phyloP scores from a whole-genome alignment of 2,888 invertebrate genomes.

The Neoascia interrupta region DNA sequence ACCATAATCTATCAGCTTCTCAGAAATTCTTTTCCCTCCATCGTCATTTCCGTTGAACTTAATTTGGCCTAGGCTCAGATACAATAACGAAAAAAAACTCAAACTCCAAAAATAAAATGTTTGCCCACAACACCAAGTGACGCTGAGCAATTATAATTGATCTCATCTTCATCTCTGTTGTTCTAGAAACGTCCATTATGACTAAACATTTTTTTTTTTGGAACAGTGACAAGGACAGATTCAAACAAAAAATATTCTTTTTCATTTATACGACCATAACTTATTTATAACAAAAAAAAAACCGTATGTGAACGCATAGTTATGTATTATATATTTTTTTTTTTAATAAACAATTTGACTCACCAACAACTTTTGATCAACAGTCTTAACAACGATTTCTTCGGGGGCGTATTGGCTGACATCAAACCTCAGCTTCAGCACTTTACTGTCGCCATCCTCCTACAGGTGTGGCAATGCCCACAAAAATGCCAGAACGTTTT shows the following conservation, averaged over 20 bases:
- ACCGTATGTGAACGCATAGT: no score
- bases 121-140: slow-evolving; percentile 7
- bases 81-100: background rate
- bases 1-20: no score
- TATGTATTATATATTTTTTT: no score
- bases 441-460: slow-evolving; percentile 96
- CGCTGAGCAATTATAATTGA: slow-evolving; percentile 31
- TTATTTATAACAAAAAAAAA: slow-evolving; percentile 10
- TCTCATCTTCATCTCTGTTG: slow-evolving; percentile 11
- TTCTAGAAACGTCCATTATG: slow-evolving; percentile 39
- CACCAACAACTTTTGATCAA: slow-evolving; percentile 97
- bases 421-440: slow-evolving; percentile 96
- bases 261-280: slow-evolving; percentile 36
- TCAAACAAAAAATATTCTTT: background rate
- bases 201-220: slow-evolving; percentile 43
- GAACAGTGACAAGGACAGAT: slow-evolving; percentile 40
- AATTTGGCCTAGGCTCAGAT: no score
- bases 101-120: slow-evolving; percentile 32
- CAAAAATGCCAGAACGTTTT: slow-evolving; percentile 7
- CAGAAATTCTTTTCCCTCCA: no score
- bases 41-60: no score
- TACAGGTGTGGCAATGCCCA: slow-evolving; percentile 81
- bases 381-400: slow-evolving; percentile 98
- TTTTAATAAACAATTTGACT: slow-evolving; percentile 76
- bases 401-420: slow-evolving; percentile 98